Percentiles rank a stretch among this genome's conserved stretches.
Conservation (phyloP, 2,797 vertebrate species). For the Xerus rutilus region DNA sequence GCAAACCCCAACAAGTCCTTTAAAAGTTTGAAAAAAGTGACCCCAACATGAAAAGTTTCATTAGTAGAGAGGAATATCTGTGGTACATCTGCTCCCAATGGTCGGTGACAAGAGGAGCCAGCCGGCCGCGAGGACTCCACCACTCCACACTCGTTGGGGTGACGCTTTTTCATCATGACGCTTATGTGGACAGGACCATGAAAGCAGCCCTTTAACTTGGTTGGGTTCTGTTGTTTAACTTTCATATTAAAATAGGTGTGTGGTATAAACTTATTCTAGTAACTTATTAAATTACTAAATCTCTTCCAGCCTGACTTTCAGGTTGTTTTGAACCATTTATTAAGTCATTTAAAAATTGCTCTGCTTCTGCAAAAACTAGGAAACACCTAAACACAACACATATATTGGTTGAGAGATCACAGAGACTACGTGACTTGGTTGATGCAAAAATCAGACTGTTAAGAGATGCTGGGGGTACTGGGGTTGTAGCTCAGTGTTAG, state of each 20-base stretch:
- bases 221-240: not conserved
- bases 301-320: not conserved
- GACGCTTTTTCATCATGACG: not conserved
- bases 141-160: not conserved
- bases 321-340: not conserved
- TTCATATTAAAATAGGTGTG: not conserved
- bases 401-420: not conserved
- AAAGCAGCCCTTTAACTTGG: not conserved
- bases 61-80: not conserved
- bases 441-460: not conserved
- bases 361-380: constrained; percentile 27
- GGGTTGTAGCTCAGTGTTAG: too few species aligned
- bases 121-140: not conserved
- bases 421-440: not conserved
- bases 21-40: not conserved
- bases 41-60: not conserved
- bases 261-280: not conserved
- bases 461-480: not conserved
- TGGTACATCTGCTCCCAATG: not conserved
- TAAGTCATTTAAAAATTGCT: constrained; percentile 20
- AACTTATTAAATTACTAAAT: not conserved
- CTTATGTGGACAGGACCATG: not conserved
- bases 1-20: not conserved
- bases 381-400: not conserved
- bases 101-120: not conserved